These are phyloP conservation scores for Saccostrea echinata DNA, from an alignment of 1,140 invertebrate genomes.

Conservation along the genomic window DNA sequence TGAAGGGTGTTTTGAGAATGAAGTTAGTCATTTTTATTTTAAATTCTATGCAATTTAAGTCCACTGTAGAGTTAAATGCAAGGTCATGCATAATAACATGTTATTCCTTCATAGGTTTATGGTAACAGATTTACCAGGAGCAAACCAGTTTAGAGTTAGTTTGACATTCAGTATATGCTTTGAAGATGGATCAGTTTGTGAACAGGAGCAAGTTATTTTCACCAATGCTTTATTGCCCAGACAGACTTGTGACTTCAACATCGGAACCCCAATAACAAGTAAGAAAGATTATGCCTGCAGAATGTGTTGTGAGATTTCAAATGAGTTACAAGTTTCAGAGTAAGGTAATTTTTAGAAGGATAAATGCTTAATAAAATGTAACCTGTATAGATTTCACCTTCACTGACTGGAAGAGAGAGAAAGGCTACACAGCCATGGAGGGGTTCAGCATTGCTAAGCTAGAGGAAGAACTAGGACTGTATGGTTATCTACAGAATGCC, in stretches of 20 bases:
- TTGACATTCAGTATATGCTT: conserved; percentile 49
- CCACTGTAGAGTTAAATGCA: not conserved
- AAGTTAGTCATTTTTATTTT: conserved; percentile 29
- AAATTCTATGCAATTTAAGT: no score
- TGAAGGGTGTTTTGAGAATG: conserved; percentile 43
- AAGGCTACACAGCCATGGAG: not conserved
- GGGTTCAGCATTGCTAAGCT: conserved; percentile 13
- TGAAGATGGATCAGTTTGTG: conserved; percentile 41
- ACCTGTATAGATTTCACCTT: conserved; percentile 31
- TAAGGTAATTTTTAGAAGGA: not conserved
- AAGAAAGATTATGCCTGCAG: not conserved
- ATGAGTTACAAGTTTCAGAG: not conserved
- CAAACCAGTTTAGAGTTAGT: conserved; percentile 38
- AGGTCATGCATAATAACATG: not conserved
- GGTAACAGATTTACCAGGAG: conserved; percentile 39
- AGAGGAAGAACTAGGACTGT: conserved; percentile 19
- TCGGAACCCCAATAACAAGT: conserved; percentile 18
- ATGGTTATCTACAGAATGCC: conserved; percentile 31
- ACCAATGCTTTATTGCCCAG: conserved; percentile 42
- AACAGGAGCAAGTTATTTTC: conserved; percentile 31
- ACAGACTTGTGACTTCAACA: conserved; percentile 44
- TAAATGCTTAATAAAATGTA: not conserved
- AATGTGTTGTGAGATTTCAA: not conserved
- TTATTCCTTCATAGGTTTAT: conserved; percentile 34
- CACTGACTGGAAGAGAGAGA: conserved; percentile 8